These are phyloP conservation scores for Phodopus roborovskii DNA, from an alignment of 2,113 vertebrate genomes.

Conservation along the genomic window DNA sequence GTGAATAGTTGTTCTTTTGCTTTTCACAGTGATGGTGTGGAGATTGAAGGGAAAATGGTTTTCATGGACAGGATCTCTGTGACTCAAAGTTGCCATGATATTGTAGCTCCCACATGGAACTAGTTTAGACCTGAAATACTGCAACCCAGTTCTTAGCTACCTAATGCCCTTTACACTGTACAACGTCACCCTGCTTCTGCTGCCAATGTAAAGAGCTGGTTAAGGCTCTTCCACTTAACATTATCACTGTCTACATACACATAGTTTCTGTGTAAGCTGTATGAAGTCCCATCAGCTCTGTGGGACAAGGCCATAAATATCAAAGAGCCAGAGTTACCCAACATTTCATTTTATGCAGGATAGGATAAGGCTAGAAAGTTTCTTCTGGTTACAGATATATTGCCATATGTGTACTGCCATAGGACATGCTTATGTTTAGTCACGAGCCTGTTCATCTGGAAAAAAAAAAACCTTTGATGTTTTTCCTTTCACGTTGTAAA, in stretches of 20 bases:
- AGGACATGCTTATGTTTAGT: not conserved
- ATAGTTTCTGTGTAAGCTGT: not conserved
- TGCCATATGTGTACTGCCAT: not conserved
- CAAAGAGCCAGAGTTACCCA: not conserved
- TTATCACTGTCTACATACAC: not conserved
- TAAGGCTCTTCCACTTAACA: constrained; percentile 44
- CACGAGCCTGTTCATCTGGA: not conserved
- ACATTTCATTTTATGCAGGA: not conserved
- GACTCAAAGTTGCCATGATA: constrained; percentile 36
- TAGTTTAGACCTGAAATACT: constrained; percentile 60
- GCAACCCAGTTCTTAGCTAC: not conserved
- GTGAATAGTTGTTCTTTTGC: constrained; percentile 59
- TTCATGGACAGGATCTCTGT: not conserved
- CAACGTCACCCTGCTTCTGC: constrained; percentile 21
- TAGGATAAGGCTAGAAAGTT: not conserved
- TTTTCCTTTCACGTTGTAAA: not conserved
- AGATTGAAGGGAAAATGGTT: constrained; percentile 10
- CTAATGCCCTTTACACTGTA: constrained; percentile 4
- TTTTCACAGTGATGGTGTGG: constrained; percentile 47
- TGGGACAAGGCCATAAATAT: constrained; percentile 23
- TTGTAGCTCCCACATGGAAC: not conserved
- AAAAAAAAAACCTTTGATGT: constrained; percentile 17
- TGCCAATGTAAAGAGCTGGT: not conserved
- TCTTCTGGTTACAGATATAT: not conserved
- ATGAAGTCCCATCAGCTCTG: not conserved